phyloP scores from a whole-genome alignment of 2,113 vertebrate genomes.

The Chloropsis cyanopogon region DNA sequence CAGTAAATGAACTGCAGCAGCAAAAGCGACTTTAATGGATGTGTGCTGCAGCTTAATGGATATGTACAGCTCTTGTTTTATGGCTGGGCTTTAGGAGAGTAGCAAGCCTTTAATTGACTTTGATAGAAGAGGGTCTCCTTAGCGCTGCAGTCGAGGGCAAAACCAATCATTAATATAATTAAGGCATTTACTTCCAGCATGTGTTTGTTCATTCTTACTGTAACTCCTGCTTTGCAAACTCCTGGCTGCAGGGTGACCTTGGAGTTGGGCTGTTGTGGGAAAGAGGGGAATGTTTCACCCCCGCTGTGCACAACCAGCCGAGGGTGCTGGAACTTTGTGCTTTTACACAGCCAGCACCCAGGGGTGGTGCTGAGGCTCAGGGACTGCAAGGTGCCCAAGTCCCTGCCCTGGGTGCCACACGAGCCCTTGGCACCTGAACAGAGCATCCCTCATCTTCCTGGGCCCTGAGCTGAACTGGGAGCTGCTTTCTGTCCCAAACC shows the following conservation, averaged over 20 bases:
- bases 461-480: background rate
- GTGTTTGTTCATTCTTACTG: background rate
- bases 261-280: fast-evolving
- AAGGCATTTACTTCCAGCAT: background rate
- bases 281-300: background rate
- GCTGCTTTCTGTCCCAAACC: background rate
- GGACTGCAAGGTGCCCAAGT: background rate
- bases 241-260: background rate
- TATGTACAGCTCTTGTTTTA: constrained; percentile 24
- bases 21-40: constrained; percentile 40
- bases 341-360: too few relatives aligned
- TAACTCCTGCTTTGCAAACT: background rate
- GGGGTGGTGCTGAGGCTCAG: background rate
- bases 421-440: background rate
- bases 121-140: constrained; percentile 36
- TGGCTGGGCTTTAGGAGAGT: background rate
- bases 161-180: constrained; percentile 1
- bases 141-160: background rate
- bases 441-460: background rate
- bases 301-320: fast-evolving
- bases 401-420: too few relatives aligned
- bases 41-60: constrained; percentile 39
- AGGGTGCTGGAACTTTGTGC: background rate
- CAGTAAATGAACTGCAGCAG: constrained; percentile 31
- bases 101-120: constrained; percentile 52